A percentile compares a stretch with the other conserved stretches of the same genome.
phyloP scores from a whole-genome alignment of 2,888 invertebrate genomes.

The Andrena flavipes region DNA sequence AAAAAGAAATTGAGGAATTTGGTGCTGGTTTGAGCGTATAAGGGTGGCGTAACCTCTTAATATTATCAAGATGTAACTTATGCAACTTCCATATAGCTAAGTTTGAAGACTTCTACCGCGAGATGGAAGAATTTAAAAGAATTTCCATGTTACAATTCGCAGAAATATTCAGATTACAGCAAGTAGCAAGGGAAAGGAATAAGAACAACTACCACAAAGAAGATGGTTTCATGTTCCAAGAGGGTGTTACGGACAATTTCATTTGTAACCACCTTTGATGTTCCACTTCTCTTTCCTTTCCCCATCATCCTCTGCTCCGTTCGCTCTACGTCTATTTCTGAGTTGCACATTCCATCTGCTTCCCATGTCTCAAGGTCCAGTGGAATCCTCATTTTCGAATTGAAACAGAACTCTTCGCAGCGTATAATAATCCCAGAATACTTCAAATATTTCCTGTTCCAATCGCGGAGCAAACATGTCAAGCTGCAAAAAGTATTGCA shows the following conservation, averaged over 20 bases:
- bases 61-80: no score
- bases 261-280: constrained; percentile 1
- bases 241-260: neutral
- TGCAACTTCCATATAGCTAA: no score
- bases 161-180: neutral
- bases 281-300: neutral
- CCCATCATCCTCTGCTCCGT: neutral
- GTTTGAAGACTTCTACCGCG: no score
- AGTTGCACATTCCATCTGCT: neutral
- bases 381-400: neutral
- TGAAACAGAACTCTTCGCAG: neutral
- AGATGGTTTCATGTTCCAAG: neutral
- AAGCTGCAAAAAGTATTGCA: neutral
- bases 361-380: neutral
- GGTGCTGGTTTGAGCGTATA: no score
- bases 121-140: neutral
- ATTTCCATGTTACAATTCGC: neutral
- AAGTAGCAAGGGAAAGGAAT: neutral
- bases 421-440: neutral
- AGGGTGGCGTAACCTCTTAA: no score
- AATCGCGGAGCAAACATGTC: neutral
- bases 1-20: no score
- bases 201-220: neutral
- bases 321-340: neutral
- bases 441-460: neutral